A percentile compares a stretch with the other conserved stretches of the same genome.
These are phyloP conservation scores for Morus bassanus DNA, from an alignment of 2,797 vertebrate genomes.

Conservation along the genomic window DNA sequence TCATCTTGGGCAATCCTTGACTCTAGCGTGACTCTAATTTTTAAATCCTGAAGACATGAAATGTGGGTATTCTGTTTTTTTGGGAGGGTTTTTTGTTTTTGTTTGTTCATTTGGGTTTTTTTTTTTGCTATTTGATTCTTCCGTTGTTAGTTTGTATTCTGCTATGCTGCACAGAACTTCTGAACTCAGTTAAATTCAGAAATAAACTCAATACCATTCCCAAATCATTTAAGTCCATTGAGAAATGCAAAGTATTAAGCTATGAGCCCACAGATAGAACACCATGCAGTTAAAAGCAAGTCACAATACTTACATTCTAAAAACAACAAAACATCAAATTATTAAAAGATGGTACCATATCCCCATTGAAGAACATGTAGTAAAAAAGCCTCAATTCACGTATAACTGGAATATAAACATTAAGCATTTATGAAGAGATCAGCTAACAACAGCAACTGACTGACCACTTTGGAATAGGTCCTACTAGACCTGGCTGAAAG, in stretches of 20 bases:
- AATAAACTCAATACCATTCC: background rate
- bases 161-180: background rate
- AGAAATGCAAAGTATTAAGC: background rate
- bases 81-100: too few relatives aligned
- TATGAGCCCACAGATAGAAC: background rate
- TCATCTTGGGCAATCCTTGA: background rate
- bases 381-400: background rate
- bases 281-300: background rate
- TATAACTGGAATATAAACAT: background rate
- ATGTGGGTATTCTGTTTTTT: background rate
- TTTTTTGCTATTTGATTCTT: background rate
- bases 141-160: background rate
- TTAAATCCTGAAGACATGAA: background rate
- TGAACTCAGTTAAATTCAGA: background rate
- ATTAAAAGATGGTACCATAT: background rate
- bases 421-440: background rate
- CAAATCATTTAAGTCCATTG: background rate
- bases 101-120: fast-evolving
- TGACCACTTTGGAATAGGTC: background rate
- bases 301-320: background rate
- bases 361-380: background rate
- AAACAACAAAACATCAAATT: background rate
- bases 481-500: background rate
- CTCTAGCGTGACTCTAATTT: background rate
- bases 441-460: background rate